Base-by-base conservation (phyloP, 1,140 invertebrate species). In the Danaus plexippus region DNA sequence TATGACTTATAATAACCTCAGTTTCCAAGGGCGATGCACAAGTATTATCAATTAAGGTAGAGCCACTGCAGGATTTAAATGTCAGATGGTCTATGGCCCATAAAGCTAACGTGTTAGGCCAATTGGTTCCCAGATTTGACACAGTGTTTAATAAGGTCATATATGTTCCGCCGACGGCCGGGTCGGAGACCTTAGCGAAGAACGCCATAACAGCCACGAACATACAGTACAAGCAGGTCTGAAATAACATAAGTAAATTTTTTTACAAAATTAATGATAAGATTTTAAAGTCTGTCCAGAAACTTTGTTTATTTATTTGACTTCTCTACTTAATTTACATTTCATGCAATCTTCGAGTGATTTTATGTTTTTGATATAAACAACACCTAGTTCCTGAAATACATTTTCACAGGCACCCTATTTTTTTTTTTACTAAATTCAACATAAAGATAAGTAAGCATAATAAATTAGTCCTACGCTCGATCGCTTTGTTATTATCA, bases 141-240 rank as follows among this genome's bases (percentile, higher is more conserved):
- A 99, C 86, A 0, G 98, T 99, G 77, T 99, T 99, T 2, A 99
- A 89, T 46, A 99, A 89, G 1, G 98, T 99, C 98, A 99, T 99
- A 80, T 99, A 99, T 0, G 98, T 99, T 15, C 98, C 98, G 12
- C 98, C 98, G 8, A 99, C 96, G 1, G 91, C 87, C 1, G 96
- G 96, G 85, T 99, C 97, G 67, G 96, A 97, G 15, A 99, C 91
- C 75, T 92, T 91, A 6, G 81, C 89, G 63, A 90, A 90, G 69
- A 90, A 92, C n/a, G 90, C 90, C 91, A 92, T 92, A 15, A 90
- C 88, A 2, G 91, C 88, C n/a, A 92, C 91, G 65, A 91, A 92
- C 90, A 92, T 92, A 61, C 89, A 89, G 70, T 91, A 92, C 0
- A 92, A 80, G 64, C 90, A 92, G 11, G 91, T 87, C 89, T 90